Evolutionary conservation across 2,888 invertebrate species (phyloP), one percentile per base, ranked within the genome.

Genomic region (Synergus gifuensis): DNA sequence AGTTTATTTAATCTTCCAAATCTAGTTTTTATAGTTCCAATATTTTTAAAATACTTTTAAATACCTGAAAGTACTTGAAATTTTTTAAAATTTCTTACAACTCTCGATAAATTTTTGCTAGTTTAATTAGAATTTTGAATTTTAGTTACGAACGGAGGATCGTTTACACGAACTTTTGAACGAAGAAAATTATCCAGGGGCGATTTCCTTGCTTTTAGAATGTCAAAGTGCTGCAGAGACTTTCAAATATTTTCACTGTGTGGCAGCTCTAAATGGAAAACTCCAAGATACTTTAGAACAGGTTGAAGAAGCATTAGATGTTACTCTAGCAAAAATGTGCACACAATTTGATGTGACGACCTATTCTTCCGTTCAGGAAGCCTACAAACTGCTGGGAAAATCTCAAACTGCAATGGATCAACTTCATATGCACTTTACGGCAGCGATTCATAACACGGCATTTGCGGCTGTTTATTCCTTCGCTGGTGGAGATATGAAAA

Each of bases 401-500:
- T 97, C 97, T 0, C 96, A 98, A 92, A 96, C 96, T 2, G 98
- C 98, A 0, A 97, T 98, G 95, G 98, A 99, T 91, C 98, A 98
- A 91, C 92, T 99, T 12, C 97, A 98, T 86, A 98, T 99, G 95
- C 98, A 98, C 91, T 98, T 98, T 88, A 97, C 98, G 0, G 98
- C 98, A 62, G 97, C 98, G 0, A 97, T 99, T 18, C 98, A 97
- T 85, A 96, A 96, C 82, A 95, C 96, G 0, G 96, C 97, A 0
- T 94, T 94, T 40, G 93, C 94, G 66, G 94, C 94, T 0, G 93
- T 95, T 0, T 94, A 94, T 81, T 93, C 93, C 0, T 94, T 94
- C 87, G 93, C 90, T 3, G 93, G 93, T 67, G 93, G 93, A 66
- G 94, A 94, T 78, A 93, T 93, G 5, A 95, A 96, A 86, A 94